Evolutionary conservation across 1,140 invertebrate genomes (phyloP).

Genomic region (Solenopsis fugax): DNA sequence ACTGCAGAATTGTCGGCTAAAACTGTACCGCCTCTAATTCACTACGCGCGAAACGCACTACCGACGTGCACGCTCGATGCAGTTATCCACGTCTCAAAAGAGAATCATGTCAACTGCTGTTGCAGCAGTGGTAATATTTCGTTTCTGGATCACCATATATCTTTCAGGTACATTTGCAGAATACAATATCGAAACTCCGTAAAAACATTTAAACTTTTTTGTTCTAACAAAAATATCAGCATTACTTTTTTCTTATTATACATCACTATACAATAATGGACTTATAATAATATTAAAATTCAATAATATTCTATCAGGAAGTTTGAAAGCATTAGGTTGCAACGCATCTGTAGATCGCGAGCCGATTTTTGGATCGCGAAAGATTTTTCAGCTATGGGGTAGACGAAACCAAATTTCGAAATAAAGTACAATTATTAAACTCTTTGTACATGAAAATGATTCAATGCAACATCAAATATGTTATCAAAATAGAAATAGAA

Average conservation of each 20-base stretch:
- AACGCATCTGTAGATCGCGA: no score
- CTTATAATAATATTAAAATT: no score
- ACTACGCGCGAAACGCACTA: constrained; percentile 63
- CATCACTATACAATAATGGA: not conserved
- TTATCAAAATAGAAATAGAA: no score
- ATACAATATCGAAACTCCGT: not conserved
- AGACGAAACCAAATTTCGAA: no score
- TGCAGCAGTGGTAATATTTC: constrained; percentile 25
- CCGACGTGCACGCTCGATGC: constrained; percentile 47
- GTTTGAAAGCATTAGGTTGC: no score
- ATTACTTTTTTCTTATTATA: not conserved
- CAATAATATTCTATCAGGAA: no score
- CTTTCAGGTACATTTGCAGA: not conserved
- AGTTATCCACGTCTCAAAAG: constrained; percentile 18
- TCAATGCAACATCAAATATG: no score
- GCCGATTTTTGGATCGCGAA: no score
- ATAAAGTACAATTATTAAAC: no score
- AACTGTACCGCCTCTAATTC: constrained; percentile 79
- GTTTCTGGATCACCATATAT: not conserved
- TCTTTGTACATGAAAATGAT: no score
- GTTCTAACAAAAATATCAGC: not conserved
- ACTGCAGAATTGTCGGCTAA: constrained; percentile 74
- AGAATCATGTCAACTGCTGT: constrained; percentile 22
- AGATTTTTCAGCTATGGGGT: no score
- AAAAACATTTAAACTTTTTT: not conserved